These are phyloP conservation scores for Sebastes kiyomatsui DNA, from an alignment of 2,797 vertebrate species.

Conservation along the genomic window DNA sequence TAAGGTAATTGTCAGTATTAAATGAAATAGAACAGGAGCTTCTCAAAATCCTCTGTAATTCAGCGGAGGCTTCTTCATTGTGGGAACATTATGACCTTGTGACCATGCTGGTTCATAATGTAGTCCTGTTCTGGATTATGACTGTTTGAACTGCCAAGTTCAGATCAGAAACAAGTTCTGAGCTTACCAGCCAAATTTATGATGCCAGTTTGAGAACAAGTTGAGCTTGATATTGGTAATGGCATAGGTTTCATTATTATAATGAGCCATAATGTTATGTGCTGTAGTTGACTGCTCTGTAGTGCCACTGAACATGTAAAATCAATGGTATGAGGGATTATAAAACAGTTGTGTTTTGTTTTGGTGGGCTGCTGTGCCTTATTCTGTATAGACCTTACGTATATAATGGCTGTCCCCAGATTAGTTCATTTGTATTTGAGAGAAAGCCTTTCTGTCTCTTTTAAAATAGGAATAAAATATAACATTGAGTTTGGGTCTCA, in stretches of 20 bases:
- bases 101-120: background rate
- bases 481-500: background rate
- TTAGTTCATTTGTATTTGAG: background rate
- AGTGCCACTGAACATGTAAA: background rate
- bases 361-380: background rate
- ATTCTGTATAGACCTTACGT: background rate
- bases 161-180: background rate
- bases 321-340: background rate
- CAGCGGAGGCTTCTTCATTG: background rate
- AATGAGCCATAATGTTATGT: background rate
- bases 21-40: background rate
- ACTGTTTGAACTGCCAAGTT: background rate
- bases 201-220: background rate
- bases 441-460: background rate
- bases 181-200: background rate
- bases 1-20: background rate
- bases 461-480: background rate
- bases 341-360: background rate
- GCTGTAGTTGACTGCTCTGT: background rate
- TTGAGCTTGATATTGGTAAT: background rate
- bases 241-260: background rate
- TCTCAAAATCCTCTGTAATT: slow-evolving; percentile 2
- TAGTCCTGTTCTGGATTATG: slow-evolving; percentile 5
- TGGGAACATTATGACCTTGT: slow-evolving; percentile 4
- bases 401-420: background rate